Evolutionary conservation across 2,888 invertebrate species (phyloP).

Genomic region (Ectemnius lituratus): DNA sequence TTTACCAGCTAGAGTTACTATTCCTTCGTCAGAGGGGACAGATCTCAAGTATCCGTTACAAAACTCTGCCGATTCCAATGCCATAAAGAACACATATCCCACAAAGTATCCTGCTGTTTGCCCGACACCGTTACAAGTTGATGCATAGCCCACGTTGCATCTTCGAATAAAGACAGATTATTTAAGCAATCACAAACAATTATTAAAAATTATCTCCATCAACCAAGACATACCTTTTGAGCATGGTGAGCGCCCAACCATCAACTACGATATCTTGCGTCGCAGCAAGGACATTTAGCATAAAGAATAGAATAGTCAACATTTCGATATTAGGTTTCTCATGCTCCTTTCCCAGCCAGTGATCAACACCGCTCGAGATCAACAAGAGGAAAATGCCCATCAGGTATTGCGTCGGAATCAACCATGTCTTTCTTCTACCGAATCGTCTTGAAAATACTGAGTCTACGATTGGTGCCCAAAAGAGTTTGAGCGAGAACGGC

Average conservation of each 20-base stretch:
- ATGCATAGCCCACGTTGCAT: slow-evolving; percentile 96
- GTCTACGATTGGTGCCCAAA: slow-evolving; percentile 99
- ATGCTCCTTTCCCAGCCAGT: slow-evolving; percentile 86
- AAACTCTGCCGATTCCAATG: slow-evolving; percentile 96
- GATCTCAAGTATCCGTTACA: slow-evolving; percentile 94
- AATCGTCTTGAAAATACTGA: slow-evolving; percentile 90
- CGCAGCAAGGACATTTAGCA: slow-evolving; percentile 96
- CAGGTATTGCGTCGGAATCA: slow-evolving; percentile 95
- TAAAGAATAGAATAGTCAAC: slow-evolving; percentile 92
- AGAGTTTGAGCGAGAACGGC: slow-evolving; percentile 94
- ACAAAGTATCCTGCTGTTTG: slow-evolving; percentile 98
- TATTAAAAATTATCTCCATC: background rate
- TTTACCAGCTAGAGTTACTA: slow-evolving; percentile 83
- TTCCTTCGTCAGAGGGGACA: slow-evolving; percentile 84
- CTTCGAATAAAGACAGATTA: slow-evolving; percentile 19
- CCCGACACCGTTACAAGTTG: slow-evolving; percentile 98
- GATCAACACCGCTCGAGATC: slow-evolving; percentile 86
- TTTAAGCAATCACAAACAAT: background rate
- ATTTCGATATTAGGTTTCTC: slow-evolving; percentile 84
- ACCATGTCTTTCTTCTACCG: slow-evolving; percentile 96
- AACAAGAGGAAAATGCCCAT: slow-evolving; percentile 94
- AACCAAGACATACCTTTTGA: slow-evolving; percentile 84
- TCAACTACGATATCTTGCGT: slow-evolving; percentile 99
- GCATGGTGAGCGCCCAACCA: slow-evolving; percentile 99
- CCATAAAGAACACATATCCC: slow-evolving; percentile 97